phyloP scores from a whole-genome alignment of 64 coral and sea anemone genomes.

The Stylophora pistillata region DNA sequence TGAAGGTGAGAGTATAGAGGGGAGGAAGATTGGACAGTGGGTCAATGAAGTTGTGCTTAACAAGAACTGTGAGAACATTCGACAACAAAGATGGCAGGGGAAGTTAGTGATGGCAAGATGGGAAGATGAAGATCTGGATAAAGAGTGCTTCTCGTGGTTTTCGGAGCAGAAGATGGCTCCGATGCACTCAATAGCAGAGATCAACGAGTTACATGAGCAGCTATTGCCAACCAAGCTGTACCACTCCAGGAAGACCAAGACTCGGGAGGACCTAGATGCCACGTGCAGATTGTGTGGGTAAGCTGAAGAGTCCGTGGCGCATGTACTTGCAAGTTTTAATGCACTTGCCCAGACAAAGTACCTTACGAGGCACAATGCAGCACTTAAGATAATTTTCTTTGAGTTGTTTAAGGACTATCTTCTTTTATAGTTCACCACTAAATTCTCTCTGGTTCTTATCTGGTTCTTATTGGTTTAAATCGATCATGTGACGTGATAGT shows the following conservation, averaged over 20 bases:
- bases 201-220: conserved; percentile 5
- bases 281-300: neutral
- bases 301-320: conserved; percentile 15
- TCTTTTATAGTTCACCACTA: neutral
- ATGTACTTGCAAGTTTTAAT: too few relatives aligned
- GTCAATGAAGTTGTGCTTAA: neutral
- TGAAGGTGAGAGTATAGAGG: too few relatives aligned
- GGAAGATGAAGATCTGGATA: neutral
- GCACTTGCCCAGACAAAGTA: too few relatives aligned
- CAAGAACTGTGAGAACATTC: neutral
- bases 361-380: too few relatives aligned
- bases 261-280: neutral
- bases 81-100: conserved; percentile 15
- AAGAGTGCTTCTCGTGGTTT: neutral
- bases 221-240: conserved; percentile 7
- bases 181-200: neutral
- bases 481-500: too few relatives aligned
- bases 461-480: too few relatives aligned
- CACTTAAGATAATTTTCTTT: conserved; percentile 46
- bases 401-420: conserved; percentile 5
- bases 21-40: neutral
- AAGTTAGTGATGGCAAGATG: conserved; percentile 10
- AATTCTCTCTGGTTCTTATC: too few relatives aligned
- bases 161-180: neutral
- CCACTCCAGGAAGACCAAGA: neutral